Evolutionary conservation across 2,797 vertebrate species (phyloP).

Genomic region (Epinephelus coioides): DNA sequence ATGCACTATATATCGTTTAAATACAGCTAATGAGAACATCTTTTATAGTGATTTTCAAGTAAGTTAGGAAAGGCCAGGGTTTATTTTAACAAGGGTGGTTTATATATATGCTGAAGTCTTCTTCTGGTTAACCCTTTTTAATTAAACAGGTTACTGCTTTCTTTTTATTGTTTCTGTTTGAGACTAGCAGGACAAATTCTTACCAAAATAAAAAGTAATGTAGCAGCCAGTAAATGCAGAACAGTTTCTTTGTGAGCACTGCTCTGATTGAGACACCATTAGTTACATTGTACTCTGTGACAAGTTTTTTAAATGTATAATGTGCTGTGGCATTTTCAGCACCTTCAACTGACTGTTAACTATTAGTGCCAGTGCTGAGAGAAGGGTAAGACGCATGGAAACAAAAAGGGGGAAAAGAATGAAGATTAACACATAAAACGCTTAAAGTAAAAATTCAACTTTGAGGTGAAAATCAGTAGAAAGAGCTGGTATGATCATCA

Average conservation of each 20-base stretch:
- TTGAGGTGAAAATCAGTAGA: neutral
- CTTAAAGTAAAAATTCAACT: neutral
- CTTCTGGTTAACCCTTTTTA: neutral
- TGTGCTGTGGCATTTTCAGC: slow-evolving; percentile 18
- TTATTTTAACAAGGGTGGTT: too few species aligned
- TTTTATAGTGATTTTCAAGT: too few species aligned
- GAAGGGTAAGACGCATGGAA: too few species aligned
- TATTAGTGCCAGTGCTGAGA: neutral
- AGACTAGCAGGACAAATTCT: slow-evolving; percentile 2
- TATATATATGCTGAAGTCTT: neutral
- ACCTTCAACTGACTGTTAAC: slow-evolving; percentile 23
- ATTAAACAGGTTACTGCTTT: neutral
- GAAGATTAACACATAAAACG: neutral
- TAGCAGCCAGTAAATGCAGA: neutral
- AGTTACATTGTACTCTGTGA: slow-evolving; percentile 30
- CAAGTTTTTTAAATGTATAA: slow-evolving; percentile 24
- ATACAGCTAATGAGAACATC: too few species aligned
- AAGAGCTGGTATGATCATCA: neutral
- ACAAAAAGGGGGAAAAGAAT: neutral
- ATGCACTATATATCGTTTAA: too few species aligned
- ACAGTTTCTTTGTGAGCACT: slow-evolving; percentile 38
- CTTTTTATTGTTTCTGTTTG: neutral
- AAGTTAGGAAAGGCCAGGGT: too few species aligned
- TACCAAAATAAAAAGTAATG: slow-evolving; percentile 23
- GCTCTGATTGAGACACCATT: slow-evolving; percentile 50